phyloP scores from a whole-genome alignment of 2,113 vertebrate species.

The Shinisaurus crocodilurus region DNA sequence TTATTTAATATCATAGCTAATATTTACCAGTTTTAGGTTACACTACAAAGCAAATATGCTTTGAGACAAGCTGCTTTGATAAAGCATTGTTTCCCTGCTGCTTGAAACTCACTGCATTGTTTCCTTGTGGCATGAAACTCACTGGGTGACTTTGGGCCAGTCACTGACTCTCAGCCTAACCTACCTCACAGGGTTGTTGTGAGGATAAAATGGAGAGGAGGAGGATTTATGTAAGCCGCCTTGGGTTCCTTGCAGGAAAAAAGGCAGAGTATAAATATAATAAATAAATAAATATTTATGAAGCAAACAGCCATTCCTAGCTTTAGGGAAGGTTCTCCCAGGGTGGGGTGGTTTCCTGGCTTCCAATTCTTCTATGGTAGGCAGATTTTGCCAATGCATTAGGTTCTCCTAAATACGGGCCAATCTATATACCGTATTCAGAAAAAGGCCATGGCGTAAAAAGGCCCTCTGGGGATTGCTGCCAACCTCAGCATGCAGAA shows the following conservation, averaged over 20 bases:
- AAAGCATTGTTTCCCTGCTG: background rate
- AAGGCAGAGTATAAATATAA: too few relatives aligned
- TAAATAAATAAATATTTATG: too few relatives aligned
- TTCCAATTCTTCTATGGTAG: background rate
- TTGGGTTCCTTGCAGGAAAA: too few relatives aligned
- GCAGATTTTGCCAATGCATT: background rate
- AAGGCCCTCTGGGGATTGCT: background rate
- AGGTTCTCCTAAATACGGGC: background rate
- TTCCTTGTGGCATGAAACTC: too few relatives aligned
- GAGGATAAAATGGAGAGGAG: too few relatives aligned
- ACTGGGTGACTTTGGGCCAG: too few relatives aligned
- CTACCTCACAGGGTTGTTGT: too few relatives aligned
- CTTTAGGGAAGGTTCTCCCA: background rate
- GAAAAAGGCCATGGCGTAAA: background rate
- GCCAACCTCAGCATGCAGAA: background rate
- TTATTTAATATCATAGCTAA: background rate
- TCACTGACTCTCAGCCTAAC: too few relatives aligned
- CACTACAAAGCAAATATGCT: background rate
- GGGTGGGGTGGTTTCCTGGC: too few relatives aligned
- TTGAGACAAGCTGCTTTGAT: background rate
- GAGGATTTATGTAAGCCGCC: too few relatives aligned
- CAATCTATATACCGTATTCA: background rate
- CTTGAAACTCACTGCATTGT: too few relatives aligned
- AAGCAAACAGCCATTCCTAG: background rate
- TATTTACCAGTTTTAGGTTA: background rate